Percentiles rank a stretch among this genome's conserved stretches.
Evolutionary conservation across 2,797 vertebrate genomes (phyloP).

Genomic region (Squalus acanthias): DNA sequence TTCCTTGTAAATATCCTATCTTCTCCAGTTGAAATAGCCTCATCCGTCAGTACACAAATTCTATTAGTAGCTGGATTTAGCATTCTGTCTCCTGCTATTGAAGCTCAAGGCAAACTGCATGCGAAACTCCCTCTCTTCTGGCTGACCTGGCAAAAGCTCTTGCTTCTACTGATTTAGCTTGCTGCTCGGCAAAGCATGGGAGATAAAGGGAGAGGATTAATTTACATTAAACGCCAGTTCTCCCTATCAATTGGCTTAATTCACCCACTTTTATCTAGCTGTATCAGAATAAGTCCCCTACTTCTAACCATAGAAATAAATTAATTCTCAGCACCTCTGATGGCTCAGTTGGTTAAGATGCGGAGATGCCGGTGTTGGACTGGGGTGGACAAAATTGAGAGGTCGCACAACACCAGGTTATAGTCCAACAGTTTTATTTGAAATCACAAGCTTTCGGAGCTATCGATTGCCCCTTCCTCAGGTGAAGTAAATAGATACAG

Average conservation of each 20-base stretch:
- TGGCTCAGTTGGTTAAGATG: background rate
- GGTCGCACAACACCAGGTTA: too few species aligned
- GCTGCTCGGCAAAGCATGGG: background rate
- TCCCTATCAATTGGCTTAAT: background rate
- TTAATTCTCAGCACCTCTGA: background rate
- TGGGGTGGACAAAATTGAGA: too few species aligned
- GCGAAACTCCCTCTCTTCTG: background rate
- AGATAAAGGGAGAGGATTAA: background rate
- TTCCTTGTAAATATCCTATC: background rate
- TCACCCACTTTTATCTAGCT: background rate
- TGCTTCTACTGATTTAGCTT: background rate
- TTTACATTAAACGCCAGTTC: background rate
- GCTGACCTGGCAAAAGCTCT: background rate
- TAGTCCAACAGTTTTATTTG: too few species aligned
- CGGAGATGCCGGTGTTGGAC: too few species aligned
- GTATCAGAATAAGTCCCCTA: background rate
- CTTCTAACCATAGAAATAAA: background rate
- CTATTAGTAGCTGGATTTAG: background rate
- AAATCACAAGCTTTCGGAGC: too few species aligned
- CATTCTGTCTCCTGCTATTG: background rate
- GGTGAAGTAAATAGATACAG: too few species aligned
- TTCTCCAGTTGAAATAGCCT: background rate
- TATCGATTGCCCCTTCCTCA: too few species aligned
- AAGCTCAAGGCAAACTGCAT: background rate
- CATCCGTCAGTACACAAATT: background rate